These are phyloP conservation scores for Theropithecus gelada DNA, from an alignment of 2,113 vertebrate genomes.

Conservation along the genomic window DNA sequence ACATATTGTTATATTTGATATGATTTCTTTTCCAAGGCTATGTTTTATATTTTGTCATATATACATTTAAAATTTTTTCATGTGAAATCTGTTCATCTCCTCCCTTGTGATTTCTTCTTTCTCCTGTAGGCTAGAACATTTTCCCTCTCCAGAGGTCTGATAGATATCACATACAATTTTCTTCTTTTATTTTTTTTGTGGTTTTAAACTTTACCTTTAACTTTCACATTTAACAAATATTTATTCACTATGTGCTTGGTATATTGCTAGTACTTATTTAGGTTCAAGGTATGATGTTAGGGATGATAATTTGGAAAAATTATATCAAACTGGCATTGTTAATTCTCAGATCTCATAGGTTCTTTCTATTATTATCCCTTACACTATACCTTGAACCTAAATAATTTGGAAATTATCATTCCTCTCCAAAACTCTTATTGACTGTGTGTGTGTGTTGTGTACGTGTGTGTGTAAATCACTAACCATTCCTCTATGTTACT, in stretches of 20 bases:
- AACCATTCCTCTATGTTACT: neutral
- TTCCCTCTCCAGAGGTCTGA: neutral
- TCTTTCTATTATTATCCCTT: neutral
- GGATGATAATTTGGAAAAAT: too few relatives aligned
- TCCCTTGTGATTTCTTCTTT: neutral
- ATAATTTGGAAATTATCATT: neutral
- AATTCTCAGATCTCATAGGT: neutral
- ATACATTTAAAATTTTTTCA: neutral
- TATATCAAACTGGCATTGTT: neutral
- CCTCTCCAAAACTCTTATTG: neutral
- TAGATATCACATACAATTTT: neutral
- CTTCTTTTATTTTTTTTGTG: neutral
- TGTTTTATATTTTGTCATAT: neutral
- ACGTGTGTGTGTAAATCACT: neutral
- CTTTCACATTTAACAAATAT: neutral
- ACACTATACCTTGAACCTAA: too few relatives aligned
- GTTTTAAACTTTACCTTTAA: neutral
- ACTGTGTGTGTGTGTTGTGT: neutral
- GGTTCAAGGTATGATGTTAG: neutral
- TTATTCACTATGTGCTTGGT: neutral
- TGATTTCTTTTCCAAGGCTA: neutral
- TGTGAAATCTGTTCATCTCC: neutral
- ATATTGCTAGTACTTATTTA: neutral
- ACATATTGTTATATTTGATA: neutral
- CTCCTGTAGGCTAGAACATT: neutral